Percentiles rank a stretch among this genome's conserved stretches.
Evolutionary conservation across 2,888 invertebrate genomes (phyloP).

Genomic region (Zhuqinia jingwanae): DNA sequence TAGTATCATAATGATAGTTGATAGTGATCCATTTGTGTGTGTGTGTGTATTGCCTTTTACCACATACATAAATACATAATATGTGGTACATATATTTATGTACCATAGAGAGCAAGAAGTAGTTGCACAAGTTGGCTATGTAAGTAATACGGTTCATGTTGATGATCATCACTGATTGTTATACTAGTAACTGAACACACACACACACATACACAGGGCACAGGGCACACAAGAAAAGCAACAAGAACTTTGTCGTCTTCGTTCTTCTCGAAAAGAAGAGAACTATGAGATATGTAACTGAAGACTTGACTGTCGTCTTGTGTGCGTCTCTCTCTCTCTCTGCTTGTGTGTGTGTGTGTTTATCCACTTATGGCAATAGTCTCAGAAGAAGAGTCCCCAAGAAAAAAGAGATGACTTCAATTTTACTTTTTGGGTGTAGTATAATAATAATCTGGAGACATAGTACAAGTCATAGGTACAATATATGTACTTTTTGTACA

Average conservation of each 20-base stretch:
- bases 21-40: constrained; percentile 38
- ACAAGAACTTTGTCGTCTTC: neutral
- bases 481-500: neutral
- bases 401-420: no score
- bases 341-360: neutral
- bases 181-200: no score
- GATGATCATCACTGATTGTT: constrained; percentile 2
- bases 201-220: no score
- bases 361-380: constrained; percentile 27
- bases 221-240: neutral
- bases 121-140: neutral
- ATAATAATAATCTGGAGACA: no score
- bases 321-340: neutral
- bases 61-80: neutral
- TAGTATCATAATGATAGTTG: constrained; percentile 50
- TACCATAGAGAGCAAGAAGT: neutral
- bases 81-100: neutral
- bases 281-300: constrained; percentile 22
- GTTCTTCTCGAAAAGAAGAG: no score
- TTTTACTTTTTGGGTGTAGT: no score
- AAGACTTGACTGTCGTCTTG: neutral
- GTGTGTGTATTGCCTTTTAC: no score
- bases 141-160: neutral
- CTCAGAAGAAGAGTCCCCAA: no score
- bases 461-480: neutral